Conservation (phyloP, 2,113 vertebrate species). For the Genyomyrus donnyi region DNA sequence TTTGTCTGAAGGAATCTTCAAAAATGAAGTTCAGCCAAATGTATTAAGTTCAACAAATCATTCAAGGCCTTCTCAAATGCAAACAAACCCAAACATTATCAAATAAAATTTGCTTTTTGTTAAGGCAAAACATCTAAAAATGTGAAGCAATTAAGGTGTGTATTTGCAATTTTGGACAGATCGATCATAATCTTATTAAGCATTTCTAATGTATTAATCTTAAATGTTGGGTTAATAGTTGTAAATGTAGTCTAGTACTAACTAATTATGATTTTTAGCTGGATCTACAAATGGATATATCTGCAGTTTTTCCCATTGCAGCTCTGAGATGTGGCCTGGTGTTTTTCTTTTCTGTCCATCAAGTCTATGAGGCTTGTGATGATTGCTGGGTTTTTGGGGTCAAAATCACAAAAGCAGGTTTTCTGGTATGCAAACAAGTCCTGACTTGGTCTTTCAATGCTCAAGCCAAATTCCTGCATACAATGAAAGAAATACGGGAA, state of each 20-base stretch:
- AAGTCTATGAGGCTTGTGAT: background rate
- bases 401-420: background rate
- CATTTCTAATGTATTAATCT: background rate
- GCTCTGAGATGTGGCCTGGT: background rate
- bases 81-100: background rate
- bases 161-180: background rate
- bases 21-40: background rate
- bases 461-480: background rate
- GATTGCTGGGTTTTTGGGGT: background rate
- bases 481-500: background rate
- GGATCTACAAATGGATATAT: background rate
- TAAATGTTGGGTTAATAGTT: background rate
- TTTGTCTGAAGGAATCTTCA: background rate
- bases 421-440: background rate
- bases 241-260: background rate
- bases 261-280: background rate
- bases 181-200: background rate
- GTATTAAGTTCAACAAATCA: background rate
- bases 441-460: background rate
- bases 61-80: background rate
- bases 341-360: background rate
- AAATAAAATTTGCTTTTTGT: background rate
- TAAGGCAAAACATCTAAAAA: background rate
- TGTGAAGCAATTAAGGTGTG: background rate
- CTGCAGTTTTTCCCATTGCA: background rate